These are phyloP conservation scores for Hoplostethus mediterraneus DNA, from an alignment of 2,797 vertebrate species.

Conservation along the genomic window DNA sequence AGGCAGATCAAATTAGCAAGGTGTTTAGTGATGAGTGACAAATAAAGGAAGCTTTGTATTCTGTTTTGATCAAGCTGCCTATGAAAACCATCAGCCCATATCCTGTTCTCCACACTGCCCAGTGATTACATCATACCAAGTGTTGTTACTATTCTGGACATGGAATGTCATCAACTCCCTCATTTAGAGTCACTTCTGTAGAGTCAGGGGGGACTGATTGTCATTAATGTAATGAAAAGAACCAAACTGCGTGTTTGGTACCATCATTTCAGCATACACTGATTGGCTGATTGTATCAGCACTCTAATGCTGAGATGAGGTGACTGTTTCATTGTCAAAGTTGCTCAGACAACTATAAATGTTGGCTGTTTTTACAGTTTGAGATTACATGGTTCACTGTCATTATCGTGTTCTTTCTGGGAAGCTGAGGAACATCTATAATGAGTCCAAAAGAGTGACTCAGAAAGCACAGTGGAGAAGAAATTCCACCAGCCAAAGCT, in stretches of 20 bases:
- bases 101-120: background rate
- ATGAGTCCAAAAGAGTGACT: constrained; percentile 1
- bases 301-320: constrained; percentile 29
- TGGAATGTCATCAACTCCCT: constrained; percentile 31
- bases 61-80: too few relatives aligned
- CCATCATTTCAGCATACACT: constrained; percentile 43
- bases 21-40: background rate
- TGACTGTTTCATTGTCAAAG: constrained; percentile 43
- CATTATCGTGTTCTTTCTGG: background rate
- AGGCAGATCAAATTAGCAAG: background rate
- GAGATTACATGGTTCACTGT: constrained; percentile 29
- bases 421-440: background rate
- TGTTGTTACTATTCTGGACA: constrained; percentile 33
- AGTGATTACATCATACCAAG: background rate
- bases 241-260: background rate
- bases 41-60: background rate
- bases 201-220: constrained; percentile 46
- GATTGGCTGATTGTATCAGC: constrained; percentile 42
- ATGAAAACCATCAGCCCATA: background rate
- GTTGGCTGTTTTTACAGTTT: background rate
- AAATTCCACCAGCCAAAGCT: background rate
- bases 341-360: constrained; percentile 31
- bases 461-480: background rate
- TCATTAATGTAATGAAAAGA: constrained; percentile 31
- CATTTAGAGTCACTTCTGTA: constrained; percentile 17